Base-by-base conservation (phyloP, 2,797 vertebrate species). In the Phataginus tetradactyla region DNA sequence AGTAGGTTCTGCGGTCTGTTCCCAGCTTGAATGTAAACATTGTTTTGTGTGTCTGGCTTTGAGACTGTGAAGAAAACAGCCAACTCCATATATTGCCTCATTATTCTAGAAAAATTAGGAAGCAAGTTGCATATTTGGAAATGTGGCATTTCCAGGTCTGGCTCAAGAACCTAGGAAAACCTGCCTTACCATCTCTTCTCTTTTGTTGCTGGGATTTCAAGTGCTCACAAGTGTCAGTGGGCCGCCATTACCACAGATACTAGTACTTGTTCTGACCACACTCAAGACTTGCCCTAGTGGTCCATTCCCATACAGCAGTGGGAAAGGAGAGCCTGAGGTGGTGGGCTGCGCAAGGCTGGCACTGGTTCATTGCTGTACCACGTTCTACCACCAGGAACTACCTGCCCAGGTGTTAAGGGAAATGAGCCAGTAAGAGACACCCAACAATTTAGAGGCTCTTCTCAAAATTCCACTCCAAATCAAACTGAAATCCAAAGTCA, bases 61-160 rank as follows among this genome's bases (percentile, higher is more conserved):
- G 96, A 97, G 89, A 77, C 95, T 87, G 3, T 37, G 69, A 96
- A 86, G 91, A 95, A 59, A 91, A 96, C 72, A 45, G 96, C 94
- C 97, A 93, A 72, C 90, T 81, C 64, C 85, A 3, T 95, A 78
- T 32, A 86, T 94, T 96, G 71, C 95, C 97, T 97, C 97, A 96
- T 72, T 94, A 90, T 96, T 95, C 61, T 59, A 68, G 55, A 94
- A 86, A 71, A 69, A 59, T 95, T 49, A 85, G 61, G 83, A 53
- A 84, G 93, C 74, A 97, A 91, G 13, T 42, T 93, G 79, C 97
- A 97, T 79, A 94, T 96, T 94, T 95, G 95, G 86, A 95, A 93
- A 93, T 27, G 23, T 71, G 10, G 6, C 57, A 7, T 45, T 86
- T 71, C 80, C 42, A 59, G 66, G 17, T n/a, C 51, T 78, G 29